Percentiles rank a stretch among this genome's conserved stretches.
Conservation (phyloP, 2,113 vertebrate species). For the Callipepla squamata region DNA sequence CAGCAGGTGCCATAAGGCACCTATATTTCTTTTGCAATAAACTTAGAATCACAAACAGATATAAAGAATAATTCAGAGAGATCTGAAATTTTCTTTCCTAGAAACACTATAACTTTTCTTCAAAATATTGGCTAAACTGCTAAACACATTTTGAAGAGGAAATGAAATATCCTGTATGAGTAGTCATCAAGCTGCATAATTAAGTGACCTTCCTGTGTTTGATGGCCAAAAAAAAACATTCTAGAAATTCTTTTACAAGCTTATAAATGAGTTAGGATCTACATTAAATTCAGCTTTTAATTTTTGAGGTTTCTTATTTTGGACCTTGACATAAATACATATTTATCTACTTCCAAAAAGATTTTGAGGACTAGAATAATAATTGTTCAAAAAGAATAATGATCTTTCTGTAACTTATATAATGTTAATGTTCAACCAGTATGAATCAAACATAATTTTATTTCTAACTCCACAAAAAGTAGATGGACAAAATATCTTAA, state of each 20-base stretch:
- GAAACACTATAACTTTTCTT: neutral
- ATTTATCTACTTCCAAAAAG: neutral
- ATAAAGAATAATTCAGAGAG: neutral
- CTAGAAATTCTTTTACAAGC: too few species aligned
- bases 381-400: neutral
- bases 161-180: neutral
- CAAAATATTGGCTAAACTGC: neutral
- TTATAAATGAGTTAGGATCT: neutral
- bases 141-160: neutral
- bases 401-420: constrained; percentile 9
- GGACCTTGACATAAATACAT: neutral
- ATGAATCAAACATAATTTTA: neutral
- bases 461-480: constrained; percentile 2
- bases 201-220: neutral
- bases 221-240: too few species aligned
- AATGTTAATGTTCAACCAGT: neutral
- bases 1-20: neutral
- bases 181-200: neutral
- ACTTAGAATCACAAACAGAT: neutral
- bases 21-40: neutral
- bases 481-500: constrained; percentile 13
- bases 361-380: neutral
- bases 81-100: neutral
- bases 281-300: neutral
- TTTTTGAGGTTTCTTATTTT: neutral